Percentiles rank a stretch among this genome's conserved stretches.
Evolutionary conservation across 2,797 vertebrate genomes (phyloP).

Genomic region (Coluber constrictor): DNA sequence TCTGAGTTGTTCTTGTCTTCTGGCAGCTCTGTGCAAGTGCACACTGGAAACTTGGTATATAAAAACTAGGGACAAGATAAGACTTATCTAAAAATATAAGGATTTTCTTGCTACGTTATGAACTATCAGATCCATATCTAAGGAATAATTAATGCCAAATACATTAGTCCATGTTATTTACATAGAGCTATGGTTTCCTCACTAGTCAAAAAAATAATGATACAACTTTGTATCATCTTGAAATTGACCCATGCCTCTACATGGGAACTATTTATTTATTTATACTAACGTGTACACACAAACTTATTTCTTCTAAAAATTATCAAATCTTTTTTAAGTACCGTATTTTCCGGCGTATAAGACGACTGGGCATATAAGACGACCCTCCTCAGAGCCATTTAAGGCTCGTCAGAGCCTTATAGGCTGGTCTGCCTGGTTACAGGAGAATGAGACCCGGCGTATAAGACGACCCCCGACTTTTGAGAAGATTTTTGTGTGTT

Average conservation of each 20-base stretch:
- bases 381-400: too few species aligned
- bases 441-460: too few species aligned
- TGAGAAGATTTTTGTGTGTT: too few species aligned
- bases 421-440: too few species aligned
- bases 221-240: not conserved
- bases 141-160: not conserved
- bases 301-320: not conserved
- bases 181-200: not conserved
- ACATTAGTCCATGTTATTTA: not conserved
- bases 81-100: not conserved
- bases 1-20: too few species aligned
- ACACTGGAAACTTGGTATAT: not conserved
- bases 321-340: not conserved
- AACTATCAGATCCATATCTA: not conserved
- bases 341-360: too few species aligned
- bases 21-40: too few species aligned
- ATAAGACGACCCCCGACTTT: too few species aligned
- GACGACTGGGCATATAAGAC: too few species aligned
- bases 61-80: not conserved
- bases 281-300: not conserved
- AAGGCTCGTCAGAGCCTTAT: too few species aligned
- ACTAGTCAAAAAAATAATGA: not conserved
- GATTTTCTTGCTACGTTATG: not conserved
- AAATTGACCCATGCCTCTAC: not conserved
- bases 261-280: not conserved